phyloP scores from a whole-genome alignment of 2,888 invertebrate genomes.

The Leucania comma region DNA sequence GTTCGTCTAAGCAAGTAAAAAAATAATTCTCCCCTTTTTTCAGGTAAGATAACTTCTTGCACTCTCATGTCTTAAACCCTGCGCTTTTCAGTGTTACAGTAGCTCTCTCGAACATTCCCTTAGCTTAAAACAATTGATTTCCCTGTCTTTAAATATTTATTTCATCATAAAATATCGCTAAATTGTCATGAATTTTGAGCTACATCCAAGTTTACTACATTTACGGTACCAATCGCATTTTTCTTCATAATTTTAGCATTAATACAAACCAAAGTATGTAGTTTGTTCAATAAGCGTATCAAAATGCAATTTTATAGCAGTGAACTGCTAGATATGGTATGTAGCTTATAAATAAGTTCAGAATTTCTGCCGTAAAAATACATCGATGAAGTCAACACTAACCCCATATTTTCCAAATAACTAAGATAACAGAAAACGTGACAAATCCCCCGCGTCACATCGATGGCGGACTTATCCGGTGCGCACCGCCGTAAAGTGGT shows the following conservation, averaged over 20 bases:
- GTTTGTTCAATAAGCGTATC: background rate
- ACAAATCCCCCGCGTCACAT: constrained; percentile 55
- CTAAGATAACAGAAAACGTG: constrained; percentile 50
- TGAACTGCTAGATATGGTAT: background rate
- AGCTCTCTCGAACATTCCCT: too few species aligned
- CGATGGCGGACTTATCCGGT: constrained; percentile 48
- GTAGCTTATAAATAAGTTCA: background rate
- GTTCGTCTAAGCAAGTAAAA: too few species aligned
- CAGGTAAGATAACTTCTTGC: too few species aligned
- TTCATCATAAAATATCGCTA: too few species aligned
- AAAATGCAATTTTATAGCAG: background rate
- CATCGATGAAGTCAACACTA: constrained; percentile 4
- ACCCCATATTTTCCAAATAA: constrained; percentile 47
- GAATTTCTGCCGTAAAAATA: constrained; percentile 20
- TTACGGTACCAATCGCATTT: background rate
- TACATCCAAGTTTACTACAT: too few species aligned
- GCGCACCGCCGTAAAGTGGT: constrained; percentile 40
- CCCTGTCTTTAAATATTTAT: too few species aligned
- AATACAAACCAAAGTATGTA: too few species aligned
- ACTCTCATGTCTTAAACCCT: too few species aligned
- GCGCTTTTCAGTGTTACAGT: too few species aligned
- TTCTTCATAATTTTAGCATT: background rate
- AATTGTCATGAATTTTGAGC: too few species aligned
- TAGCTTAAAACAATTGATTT: too few species aligned
- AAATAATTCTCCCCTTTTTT: too few species aligned